Conservation (phyloP, 2,888 invertebrate species). For the Thymelicus sylvestris region DNA sequence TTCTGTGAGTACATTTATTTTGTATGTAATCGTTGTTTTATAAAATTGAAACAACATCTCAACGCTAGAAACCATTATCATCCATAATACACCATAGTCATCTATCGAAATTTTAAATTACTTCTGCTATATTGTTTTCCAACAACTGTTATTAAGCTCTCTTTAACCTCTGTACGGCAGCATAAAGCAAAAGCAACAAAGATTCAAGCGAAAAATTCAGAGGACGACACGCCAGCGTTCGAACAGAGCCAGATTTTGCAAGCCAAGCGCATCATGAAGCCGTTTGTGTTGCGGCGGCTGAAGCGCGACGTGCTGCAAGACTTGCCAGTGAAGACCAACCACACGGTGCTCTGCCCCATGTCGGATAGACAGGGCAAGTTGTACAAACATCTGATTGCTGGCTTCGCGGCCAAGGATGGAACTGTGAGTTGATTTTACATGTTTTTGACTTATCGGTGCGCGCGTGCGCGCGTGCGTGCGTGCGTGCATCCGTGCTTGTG, state of each 20-base stretch:
- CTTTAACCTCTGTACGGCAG: too few relatives aligned
- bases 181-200: conserved; percentile 79
- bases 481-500: too few relatives aligned
- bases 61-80: too few relatives aligned
- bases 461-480: too few relatives aligned
- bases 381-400: conserved; percentile 90
- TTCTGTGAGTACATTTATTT: conserved; percentile 72
- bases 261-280: conserved; percentile 98
- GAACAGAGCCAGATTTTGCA: conserved; percentile 95
- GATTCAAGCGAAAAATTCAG: conserved; percentile 68
- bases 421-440: conserved; percentile 65
- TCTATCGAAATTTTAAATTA: too few relatives aligned
- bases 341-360: conserved; percentile 87
- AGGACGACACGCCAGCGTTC: conserved; percentile 89
- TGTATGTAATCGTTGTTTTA: too few relatives aligned
- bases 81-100: too few relatives aligned
- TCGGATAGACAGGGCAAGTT: conserved; percentile 88
- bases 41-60: too few relatives aligned
- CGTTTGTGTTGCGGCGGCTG: conserved; percentile 95
- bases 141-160: too few relatives aligned
- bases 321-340: conserved; percentile 92
- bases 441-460: too few relatives aligned
- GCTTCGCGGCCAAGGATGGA: conserved; percentile 87
- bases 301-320: conserved; percentile 94
- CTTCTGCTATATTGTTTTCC: too few relatives aligned